These are phyloP conservation scores for Cynocephalus volans DNA, from an alignment of 2,113 vertebrate genomes.

Conservation along the genomic window DNA sequence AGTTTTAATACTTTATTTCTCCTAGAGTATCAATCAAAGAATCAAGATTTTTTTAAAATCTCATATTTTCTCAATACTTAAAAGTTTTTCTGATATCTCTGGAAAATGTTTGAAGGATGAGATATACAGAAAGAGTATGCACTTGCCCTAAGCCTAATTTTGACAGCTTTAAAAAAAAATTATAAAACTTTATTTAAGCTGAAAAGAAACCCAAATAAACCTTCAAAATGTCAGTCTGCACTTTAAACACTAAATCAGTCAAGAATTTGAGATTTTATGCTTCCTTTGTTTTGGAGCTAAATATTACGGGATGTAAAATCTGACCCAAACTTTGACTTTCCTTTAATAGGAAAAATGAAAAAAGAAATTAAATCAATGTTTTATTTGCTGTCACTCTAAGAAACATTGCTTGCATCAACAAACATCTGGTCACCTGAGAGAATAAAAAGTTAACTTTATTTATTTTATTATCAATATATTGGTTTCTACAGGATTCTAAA, in stretches of 20 bases:
- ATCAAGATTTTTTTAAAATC: not conserved
- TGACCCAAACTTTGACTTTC: not conserved
- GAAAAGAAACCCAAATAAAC: constrained; percentile 26
- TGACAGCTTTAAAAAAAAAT: not conserved
- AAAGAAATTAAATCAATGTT: not conserved
- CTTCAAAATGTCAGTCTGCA: not conserved
- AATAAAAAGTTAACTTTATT: not conserved
- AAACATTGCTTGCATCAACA: not conserved
- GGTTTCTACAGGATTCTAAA: not conserved
- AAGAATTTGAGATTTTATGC: constrained; percentile 15
- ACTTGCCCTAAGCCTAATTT: not conserved
- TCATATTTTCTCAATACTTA: constrained; percentile 46
- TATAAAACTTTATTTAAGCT: constrained; percentile 39
- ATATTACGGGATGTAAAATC: not conserved
- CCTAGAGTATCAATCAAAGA: not conserved
- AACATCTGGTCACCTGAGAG: not conserved
- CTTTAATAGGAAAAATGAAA: not conserved
- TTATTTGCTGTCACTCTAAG: not conserved
- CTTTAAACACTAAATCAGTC: not conserved
- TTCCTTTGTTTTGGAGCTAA: not conserved
- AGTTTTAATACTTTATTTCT: not conserved
- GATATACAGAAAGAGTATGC: not conserved
- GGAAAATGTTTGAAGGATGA: not conserved
- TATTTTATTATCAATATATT: not conserved
- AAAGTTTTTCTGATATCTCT: not conserved